Evolutionary conservation across 1,140 invertebrate genomes (phyloP).

Genomic region (Monomorium pharaonis): DNA sequence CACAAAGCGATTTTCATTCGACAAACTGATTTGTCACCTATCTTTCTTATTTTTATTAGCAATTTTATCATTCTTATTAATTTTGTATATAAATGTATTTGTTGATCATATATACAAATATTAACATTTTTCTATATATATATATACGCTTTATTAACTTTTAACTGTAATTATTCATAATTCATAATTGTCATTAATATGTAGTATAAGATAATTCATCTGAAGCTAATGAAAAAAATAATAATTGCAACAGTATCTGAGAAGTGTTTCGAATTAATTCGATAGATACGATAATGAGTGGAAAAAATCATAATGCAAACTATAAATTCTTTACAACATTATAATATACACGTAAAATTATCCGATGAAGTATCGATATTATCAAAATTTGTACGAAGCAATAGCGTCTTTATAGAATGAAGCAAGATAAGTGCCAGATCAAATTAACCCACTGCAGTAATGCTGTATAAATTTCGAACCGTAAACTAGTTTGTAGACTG

Average conservation of each 20-base stretch:
- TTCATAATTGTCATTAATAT: not conserved
- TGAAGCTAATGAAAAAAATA: not conserved
- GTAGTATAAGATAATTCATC: not conserved
- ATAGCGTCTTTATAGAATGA: slow-evolving; percentile 59
- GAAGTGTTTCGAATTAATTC: not conserved
- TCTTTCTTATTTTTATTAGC: not conserved
- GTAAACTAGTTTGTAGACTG: not conserved
- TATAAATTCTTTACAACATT: slow-evolving; percentile 34
- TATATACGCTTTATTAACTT: not conserved
- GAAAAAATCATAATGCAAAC: not conserved
- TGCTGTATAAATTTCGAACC: not conserved
- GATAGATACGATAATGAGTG: not conserved
- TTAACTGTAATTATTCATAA: not conserved
- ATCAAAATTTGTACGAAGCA: slow-evolving; percentile 71
- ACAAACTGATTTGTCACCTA: not conserved
- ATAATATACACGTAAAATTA: slow-evolving; percentile 68
- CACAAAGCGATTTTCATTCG: slow-evolving; percentile 12
- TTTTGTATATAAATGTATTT: not conserved
- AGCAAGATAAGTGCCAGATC: slow-evolving; percentile 60
- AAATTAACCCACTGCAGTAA: slow-evolving; percentile 47
- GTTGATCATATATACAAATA: not conserved
- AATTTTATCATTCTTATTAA: not conserved
- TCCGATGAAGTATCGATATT: slow-evolving; percentile 64
- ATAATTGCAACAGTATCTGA: too few relatives aligned
- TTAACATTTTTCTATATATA: not conserved